Base-by-base conservation (phyloP, 2,888 invertebrate species). In the Platerodrilus igneus region DNA sequence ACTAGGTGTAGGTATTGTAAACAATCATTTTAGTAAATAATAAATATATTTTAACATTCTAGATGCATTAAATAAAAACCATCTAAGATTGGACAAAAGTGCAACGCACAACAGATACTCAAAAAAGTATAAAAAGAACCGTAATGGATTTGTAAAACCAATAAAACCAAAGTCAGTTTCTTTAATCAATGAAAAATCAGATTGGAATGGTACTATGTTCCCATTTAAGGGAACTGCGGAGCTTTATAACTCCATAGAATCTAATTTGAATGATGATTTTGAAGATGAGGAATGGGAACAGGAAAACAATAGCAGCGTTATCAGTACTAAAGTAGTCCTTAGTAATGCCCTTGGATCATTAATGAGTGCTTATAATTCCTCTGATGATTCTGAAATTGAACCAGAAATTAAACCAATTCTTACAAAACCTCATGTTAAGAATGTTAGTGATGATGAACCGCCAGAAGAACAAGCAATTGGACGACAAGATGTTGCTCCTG, bases 261-360 rank as follows among this genome's bases (percentile, higher is more conserved):
- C 68, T 38, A 64, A 67, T 21, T 46, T 50, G 23, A 47, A 47
- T 28, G 54, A 54, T 26, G 56, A 57, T 30, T 62, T 59, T 37
- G 64, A 63, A 39, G 67, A 69, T 42, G 53, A 53, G 5, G 68
- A 70, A 51, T 64, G 66, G 64, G 37, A 48, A 26, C 32, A 47
- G 7, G 16, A 8, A 5, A 11, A 4, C 10, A 15, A 14, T 23
- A 3, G 11, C 3, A 21, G 40, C 5, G 22, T 32, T 20, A 37
- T 42, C n/a, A 35, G 20, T 3, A 15, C 11, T 7, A 22, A 16
- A 17, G 46, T 59, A 4, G 48, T 53, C 31, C 41, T 77, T 5
- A 78, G 75, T 60, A 73, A 71, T 50, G 76, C 78, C 8, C 60
- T 80, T 44, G 72, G 73, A 26, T 70, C 71, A 36, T 64, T 80